Evolutionary conservation across 2,888 invertebrate genomes (phyloP).

Genomic region (Campoplex nolae): DNA sequence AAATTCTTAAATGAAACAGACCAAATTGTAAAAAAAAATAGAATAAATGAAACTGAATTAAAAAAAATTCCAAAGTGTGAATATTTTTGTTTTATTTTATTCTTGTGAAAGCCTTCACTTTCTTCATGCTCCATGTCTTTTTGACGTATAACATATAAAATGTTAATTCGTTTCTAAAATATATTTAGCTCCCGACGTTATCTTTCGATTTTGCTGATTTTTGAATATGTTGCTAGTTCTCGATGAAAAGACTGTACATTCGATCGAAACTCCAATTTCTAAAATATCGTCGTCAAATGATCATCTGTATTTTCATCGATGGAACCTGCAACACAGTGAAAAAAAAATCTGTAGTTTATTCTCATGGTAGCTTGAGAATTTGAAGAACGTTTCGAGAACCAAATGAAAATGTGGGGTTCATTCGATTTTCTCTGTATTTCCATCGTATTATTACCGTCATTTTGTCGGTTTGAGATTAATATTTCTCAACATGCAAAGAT

Average conservation of each 20-base stretch:
- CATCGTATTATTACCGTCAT: constrained; percentile 29
- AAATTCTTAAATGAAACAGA: neutral
- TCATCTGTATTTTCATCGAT: neutral
- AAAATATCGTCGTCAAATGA: neutral
- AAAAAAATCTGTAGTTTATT: neutral
- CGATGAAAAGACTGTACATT: neutral
- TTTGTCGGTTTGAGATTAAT: constrained; percentile 89
- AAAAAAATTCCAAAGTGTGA: neutral
- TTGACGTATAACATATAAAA: neutral
- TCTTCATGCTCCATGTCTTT: neutral
- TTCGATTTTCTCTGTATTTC: neutral
- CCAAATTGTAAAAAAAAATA: neutral
- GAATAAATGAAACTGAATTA: neutral
- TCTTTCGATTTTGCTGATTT: neutral
- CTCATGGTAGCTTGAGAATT: neutral
- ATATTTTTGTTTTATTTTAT: neutral
- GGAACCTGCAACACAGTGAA: neutral
- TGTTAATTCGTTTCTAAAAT: neutral
- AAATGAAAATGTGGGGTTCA: neutral
- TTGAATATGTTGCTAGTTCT: neutral
- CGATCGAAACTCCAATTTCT: neutral
- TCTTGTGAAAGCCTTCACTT: neutral
- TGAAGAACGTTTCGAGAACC: neutral
- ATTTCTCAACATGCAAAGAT: constrained; percentile 94
- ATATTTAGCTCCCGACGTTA: neutral